These are phyloP conservation scores for Argyra leucocephala DNA, from an alignment of 2,888 invertebrate species.

Conservation along the genomic window DNA sequence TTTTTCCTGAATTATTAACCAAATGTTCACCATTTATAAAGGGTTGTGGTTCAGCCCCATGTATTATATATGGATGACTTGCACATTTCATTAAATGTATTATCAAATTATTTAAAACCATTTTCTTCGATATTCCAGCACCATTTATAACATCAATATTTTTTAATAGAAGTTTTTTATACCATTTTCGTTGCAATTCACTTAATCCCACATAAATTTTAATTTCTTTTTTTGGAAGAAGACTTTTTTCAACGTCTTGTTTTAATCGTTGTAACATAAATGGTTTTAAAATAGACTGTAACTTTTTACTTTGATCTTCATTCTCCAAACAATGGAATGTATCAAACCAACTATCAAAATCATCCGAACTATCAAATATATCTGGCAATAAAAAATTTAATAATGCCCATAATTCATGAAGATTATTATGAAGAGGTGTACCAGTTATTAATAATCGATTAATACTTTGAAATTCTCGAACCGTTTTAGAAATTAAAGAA, in stretches of 20 bases:
- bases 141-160: conserved; percentile 93
- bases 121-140: conserved; percentile 88
- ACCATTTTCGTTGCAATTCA: conserved; percentile 97
- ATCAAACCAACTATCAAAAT: conserved; percentile 95
- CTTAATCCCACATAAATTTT: conserved; percentile 89
- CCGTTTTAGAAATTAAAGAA: conserved; percentile 85
- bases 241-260: conserved; percentile 84
- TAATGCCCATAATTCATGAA: conserved; percentile 92
- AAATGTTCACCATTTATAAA: conserved; percentile 89
- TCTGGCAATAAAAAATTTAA: conserved; percentile 90
- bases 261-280: conserved; percentile 85
- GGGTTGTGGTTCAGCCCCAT: conserved; percentile 84
- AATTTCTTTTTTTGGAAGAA: conserved; percentile 89
- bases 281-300: conserved; percentile 82
- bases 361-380: conserved; percentile 88
- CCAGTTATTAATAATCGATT: conserved; percentile 85
- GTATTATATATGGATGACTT: conserved; percentile 93
- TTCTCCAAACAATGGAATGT: conserved; percentile 83
- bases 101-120: conserved; percentile 88
- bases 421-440: conserved; percentile 90
- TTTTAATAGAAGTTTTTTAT: conserved; percentile 92
- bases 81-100: conserved; percentile 94
- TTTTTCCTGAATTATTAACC: conserved; percentile 80
- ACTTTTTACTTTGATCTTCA: conserved; percentile 69
- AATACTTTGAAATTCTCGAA: conserved; percentile 85